Percentiles rank a stretch among this genome's conserved stretches.
These are phyloP conservation scores for Betta splendens DNA, from an alignment of 2,797 vertebrate genomes.

Conservation along the genomic window DNA sequence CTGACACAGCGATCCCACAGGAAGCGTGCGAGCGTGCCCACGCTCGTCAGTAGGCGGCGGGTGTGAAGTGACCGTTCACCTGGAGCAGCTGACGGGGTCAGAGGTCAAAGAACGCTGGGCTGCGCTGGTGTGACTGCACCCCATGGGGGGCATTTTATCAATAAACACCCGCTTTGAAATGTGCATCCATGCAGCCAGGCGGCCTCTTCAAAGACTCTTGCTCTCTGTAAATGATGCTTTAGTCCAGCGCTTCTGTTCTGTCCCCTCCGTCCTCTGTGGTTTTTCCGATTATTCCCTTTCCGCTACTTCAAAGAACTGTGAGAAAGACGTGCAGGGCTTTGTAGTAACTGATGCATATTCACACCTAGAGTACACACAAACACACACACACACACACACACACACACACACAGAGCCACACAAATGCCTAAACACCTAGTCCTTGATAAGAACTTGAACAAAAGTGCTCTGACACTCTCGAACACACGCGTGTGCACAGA, in stretches of 20 bases:
- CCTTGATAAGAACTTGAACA: slow-evolving; percentile 45
- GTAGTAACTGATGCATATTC: slow-evolving; percentile 72
- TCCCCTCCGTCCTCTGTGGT: slow-evolving; percentile 48
- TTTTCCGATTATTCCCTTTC: slow-evolving; percentile 55
- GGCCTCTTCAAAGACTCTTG: slow-evolving; percentile 27
- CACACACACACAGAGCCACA: too few relatives aligned
- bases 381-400: slow-evolving; percentile 19
- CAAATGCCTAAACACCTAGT: slow-evolving; percentile 40
- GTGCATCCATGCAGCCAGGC: slow-evolving; percentile 24
- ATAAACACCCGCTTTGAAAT: slow-evolving; percentile 46
- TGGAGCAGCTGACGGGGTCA: slow-evolving; percentile 34
- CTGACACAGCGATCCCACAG: slow-evolving; percentile 73
- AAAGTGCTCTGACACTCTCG: neutral
- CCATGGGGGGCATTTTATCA: slow-evolving; percentile 32
- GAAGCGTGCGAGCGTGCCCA: slow-evolving; percentile 36
- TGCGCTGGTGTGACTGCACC: slow-evolving; percentile 6
- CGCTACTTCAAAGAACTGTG: slow-evolving; percentile 61
- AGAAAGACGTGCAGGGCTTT: slow-evolving; percentile 41
- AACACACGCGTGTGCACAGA: neutral
- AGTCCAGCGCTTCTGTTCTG: slow-evolving; percentile 13
- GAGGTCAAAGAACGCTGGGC: slow-evolving; percentile 22
- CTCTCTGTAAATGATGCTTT: slow-evolving; percentile 33
- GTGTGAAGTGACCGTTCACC: slow-evolving; percentile 55
- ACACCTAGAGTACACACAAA: slow-evolving; percentile 45
- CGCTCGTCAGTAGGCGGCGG: slow-evolving; percentile 21